phyloP scores from a whole-genome alignment of 2,797 vertebrate species.

The Lates japonicus region DNA sequence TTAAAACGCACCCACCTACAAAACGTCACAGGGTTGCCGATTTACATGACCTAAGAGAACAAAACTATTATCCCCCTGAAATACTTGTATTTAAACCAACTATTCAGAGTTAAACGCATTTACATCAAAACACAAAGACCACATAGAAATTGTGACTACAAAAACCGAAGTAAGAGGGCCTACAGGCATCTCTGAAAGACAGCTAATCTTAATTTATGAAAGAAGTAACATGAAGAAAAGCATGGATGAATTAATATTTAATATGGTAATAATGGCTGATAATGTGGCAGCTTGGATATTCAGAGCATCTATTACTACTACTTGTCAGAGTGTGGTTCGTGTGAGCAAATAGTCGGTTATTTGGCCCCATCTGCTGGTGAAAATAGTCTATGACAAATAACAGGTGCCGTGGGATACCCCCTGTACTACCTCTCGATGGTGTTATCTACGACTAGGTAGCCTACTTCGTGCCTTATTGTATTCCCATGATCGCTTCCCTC shows the following conservation, averaged over 20 bases:
- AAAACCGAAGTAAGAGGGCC: background rate
- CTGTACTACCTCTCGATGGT: too few relatives aligned
- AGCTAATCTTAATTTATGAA: background rate
- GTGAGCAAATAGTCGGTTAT: background rate
- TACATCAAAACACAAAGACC: background rate
- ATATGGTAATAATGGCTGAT: background rate
- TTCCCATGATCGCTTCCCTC: too few relatives aligned
- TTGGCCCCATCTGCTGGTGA: constrained; percentile 49
- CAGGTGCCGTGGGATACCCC: background rate
- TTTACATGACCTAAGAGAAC: constrained; percentile 2
- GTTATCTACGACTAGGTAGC: too few relatives aligned
- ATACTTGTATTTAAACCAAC: background rate
- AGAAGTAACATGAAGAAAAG: background rate
- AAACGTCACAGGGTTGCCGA: constrained; percentile 41
- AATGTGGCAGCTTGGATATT: background rate
- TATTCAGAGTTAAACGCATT: background rate
- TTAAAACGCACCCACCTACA: background rate
- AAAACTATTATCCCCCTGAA: background rate
- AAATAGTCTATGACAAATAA: background rate
- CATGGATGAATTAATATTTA: background rate
- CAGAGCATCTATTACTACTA: background rate
- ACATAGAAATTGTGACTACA: background rate
- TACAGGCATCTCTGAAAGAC: constrained; percentile 7
- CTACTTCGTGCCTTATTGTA: too few relatives aligned
- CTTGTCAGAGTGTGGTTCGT: background rate